These are phyloP conservation scores for Serranus cabrilla DNA, from an alignment of 2,797 vertebrate genomes.

Conservation along the genomic window DNA sequence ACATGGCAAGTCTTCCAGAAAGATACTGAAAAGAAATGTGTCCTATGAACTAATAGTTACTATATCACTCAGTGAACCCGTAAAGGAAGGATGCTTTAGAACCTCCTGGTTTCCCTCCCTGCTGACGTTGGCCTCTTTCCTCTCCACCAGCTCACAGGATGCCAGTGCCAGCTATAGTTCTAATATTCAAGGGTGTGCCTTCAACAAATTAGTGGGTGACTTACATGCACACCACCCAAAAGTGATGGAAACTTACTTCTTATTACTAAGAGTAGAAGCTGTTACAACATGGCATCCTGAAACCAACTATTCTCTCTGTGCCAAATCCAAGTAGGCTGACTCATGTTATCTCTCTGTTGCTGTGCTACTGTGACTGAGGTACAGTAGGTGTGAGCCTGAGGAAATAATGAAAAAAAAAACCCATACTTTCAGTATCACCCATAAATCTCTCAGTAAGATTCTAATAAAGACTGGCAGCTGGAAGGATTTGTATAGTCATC, in stretches of 20 bases:
- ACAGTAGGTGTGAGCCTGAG: constrained; percentile 37
- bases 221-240: constrained; percentile 44
- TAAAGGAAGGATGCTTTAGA: constrained; percentile 39
- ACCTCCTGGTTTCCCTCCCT: constrained; percentile 17
- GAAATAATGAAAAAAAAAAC: constrained; percentile 37
- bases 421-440: constrained; percentile 20
- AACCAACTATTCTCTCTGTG: constrained; percentile 46
- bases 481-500: constrained; percentile 30
- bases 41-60: constrained; percentile 1
- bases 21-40: not conserved
- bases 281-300: constrained; percentile 46
- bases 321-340: constrained; percentile 44
- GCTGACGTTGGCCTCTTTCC: constrained; percentile 51
- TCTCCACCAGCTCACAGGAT: constrained; percentile 45
- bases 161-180: constrained; percentile 49
- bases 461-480: constrained; percentile 21
- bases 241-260: constrained; percentile 32
- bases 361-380: constrained; percentile 30
- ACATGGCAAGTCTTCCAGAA: not conserved
- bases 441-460: constrained; percentile 47
- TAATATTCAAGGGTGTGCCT: constrained; percentile 64
- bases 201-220: constrained; percentile 49
- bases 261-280: constrained; percentile 31
- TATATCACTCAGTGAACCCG: not conserved
- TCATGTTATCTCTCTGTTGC: constrained; percentile 53